phyloP scores from a whole-genome alignment of 2,113 vertebrate genomes.

The Climacteris rufus region DNA sequence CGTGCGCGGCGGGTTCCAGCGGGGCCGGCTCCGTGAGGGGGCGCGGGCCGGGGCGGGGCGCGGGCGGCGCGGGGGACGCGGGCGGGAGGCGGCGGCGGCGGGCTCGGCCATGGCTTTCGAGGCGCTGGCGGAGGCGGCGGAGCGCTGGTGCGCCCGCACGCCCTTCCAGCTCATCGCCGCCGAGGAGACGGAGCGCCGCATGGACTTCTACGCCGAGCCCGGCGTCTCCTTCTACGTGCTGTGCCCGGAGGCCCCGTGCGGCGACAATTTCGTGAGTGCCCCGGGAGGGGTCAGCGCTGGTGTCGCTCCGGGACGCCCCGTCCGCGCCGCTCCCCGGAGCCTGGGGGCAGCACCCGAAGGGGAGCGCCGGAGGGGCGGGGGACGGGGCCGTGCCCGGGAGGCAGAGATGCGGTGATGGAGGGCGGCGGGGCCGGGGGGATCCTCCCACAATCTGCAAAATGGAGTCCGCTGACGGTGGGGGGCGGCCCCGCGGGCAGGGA shows the following conservation, averaged over 20 bases:
- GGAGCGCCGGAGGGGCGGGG: not conserved
- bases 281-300: not conserved
- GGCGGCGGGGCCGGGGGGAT: not conserved
- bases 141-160: conserved; percentile 93
- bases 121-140: conserved; percentile 93
- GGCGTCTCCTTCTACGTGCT: conserved; percentile 96
- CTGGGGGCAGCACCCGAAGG: not conserved
- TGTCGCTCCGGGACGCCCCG: not conserved
- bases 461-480: conserved; percentile 48
- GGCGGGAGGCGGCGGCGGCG: not conserved
- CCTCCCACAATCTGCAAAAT: conserved; percentile 48
- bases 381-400: not conserved
- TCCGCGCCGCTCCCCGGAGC: not conserved
- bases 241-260: conserved; percentile 88
- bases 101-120: conserved; percentile 87
- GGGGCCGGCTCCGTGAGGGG: not conserved
- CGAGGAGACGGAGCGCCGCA: conserved; percentile 90
- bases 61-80: not conserved
- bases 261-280: conserved; percentile 92
- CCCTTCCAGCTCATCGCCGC: conserved; percentile 96
- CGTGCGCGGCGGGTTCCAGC: not conserved
- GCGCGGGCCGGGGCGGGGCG: not conserved
- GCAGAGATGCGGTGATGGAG: not conserved
- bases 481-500: not conserved
- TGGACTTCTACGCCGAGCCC: conserved; percentile 97